These are phyloP conservation scores for Coranthus polyacanthus DNA, from an alignment of 2,797 vertebrate genomes.

Conservation along the genomic window DNA sequence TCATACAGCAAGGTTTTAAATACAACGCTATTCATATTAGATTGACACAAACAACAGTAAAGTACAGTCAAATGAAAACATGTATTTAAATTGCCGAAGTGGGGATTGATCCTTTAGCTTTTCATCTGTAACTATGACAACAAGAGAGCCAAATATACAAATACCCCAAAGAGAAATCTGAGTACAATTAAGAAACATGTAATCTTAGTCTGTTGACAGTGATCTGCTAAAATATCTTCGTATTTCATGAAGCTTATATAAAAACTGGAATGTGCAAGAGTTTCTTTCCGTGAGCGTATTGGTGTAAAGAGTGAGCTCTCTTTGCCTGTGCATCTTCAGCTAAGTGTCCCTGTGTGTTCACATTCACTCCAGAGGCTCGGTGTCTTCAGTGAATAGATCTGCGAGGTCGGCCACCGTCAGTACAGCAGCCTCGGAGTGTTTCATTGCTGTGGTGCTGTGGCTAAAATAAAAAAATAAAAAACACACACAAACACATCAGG, in stretches of 20 bases:
- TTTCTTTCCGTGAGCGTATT: no score
- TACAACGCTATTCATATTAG: constrained; percentile 48
- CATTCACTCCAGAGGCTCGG: constrained; percentile 84
- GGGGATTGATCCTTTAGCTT: constrained; percentile 19
- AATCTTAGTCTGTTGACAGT: constrained; percentile 3
- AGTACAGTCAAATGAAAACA: constrained; percentile 27
- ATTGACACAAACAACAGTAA: constrained; percentile 35
- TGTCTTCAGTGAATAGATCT: constrained; percentile 95
- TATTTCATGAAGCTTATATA: constrained; percentile 19
- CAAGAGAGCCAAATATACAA: constrained; percentile 34
- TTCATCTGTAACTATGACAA: constrained; percentile 20
- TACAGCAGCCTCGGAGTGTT: constrained; percentile 95
- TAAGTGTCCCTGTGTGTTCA: not conserved
- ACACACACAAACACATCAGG: not conserved
- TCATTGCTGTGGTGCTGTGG: constrained; percentile 92
- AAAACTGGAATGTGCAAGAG: constrained; percentile 74
- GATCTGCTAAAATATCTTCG: constrained; percentile 40
- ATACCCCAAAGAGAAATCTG: constrained; percentile 31
- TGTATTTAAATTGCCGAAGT: constrained; percentile 19
- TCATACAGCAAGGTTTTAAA: constrained; percentile 26
- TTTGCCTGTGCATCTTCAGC: constrained; percentile 4
- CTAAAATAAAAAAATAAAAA: constrained; percentile 69
- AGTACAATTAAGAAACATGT: constrained; percentile 39
- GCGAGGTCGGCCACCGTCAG: constrained; percentile 96
- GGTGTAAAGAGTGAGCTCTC: constrained; percentile 5